A percentile compares a stretch with the other conserved stretches of the same genome.
Evolutionary conservation across 2,797 vertebrate species (phyloP).

Genomic region (Acanthurus tractus): DNA sequence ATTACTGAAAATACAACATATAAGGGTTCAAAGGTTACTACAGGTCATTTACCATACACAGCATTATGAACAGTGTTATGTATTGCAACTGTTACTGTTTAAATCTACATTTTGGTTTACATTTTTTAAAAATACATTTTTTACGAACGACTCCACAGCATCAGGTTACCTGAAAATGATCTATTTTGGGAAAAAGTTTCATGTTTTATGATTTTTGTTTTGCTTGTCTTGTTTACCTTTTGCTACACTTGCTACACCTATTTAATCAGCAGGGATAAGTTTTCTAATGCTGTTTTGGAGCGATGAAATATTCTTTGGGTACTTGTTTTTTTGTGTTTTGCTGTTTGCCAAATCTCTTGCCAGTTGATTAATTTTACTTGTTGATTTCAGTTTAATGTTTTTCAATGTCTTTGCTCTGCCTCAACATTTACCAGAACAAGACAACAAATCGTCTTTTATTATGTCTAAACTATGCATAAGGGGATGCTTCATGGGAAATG

Average conservation of each 20-base stretch:
- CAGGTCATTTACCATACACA: neutral
- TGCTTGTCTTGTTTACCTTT: neutral
- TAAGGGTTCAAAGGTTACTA: conserved; percentile 8
- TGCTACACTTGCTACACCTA: conserved; percentile 12
- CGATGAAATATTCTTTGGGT: neutral
- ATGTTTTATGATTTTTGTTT: no score
- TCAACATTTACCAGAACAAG: conserved; percentile 36
- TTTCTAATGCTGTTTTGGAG: neutral
- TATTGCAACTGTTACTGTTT: neutral
- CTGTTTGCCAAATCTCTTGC: conserved; percentile 31
- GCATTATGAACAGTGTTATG: conserved; percentile 15
- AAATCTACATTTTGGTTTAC: neutral
- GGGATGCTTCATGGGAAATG: neutral
- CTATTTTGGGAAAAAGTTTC: neutral
- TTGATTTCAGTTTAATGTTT: neutral
- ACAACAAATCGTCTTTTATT: neutral
- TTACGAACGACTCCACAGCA: neutral
- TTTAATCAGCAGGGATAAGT: neutral
- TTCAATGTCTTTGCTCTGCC: conserved; percentile 30
- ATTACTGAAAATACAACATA: conserved; percentile 13
- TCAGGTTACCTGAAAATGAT: conserved; percentile 1
- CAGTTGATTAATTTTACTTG: neutral
- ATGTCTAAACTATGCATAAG: neutral
- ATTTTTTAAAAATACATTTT: conserved; percentile 10
- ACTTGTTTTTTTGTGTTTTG: conserved; percentile 11